Evolutionary conservation across 2,113 vertebrate genomes (phyloP).

Genomic region (Rhegmatorhina hoffmannsi): DNA sequence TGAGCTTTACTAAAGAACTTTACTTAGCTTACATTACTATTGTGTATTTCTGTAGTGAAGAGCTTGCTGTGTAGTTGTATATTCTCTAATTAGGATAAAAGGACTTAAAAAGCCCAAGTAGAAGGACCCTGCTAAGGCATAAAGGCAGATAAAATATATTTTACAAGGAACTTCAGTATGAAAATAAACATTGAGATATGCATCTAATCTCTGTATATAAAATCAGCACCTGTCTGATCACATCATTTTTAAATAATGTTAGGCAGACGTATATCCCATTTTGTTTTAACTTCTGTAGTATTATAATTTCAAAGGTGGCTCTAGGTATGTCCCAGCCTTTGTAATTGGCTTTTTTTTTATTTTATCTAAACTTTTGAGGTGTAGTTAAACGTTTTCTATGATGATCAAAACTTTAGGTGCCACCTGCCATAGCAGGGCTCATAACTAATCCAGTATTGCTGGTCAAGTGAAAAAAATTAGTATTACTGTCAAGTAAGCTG

Average conservation of each 20-base stretch:
- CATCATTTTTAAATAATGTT: not conserved
- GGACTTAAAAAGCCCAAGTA: not conserved
- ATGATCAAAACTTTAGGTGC: not conserved
- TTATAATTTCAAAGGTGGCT: not conserved
- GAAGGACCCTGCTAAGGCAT: not conserved
- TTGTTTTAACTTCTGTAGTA: not conserved
- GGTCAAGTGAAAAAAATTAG: slow-evolving; percentile 42
- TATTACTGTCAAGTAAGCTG: slow-evolving; percentile 37
- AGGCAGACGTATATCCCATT: not conserved
- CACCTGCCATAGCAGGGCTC: slow-evolving; percentile 35
- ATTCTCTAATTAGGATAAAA: not conserved
- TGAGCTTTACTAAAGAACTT: not conserved
- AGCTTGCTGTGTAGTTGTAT: not conserved
- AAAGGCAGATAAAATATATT: not conserved
- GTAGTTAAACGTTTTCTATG: not conserved
- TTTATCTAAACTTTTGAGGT: not conserved
- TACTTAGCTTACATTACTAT: not conserved
- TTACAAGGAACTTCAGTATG: not conserved
- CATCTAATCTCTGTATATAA: not conserved
- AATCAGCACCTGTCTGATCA: not conserved
- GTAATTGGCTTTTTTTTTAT: not conserved
- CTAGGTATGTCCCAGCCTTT: not conserved
- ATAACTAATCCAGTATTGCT: slow-evolving; percentile 51
- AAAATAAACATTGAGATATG: not conserved
- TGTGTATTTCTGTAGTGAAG: not conserved